phyloP scores from a whole-genome alignment of 1,140 invertebrate species.

The Zaprionus camerounensis region DNA sequence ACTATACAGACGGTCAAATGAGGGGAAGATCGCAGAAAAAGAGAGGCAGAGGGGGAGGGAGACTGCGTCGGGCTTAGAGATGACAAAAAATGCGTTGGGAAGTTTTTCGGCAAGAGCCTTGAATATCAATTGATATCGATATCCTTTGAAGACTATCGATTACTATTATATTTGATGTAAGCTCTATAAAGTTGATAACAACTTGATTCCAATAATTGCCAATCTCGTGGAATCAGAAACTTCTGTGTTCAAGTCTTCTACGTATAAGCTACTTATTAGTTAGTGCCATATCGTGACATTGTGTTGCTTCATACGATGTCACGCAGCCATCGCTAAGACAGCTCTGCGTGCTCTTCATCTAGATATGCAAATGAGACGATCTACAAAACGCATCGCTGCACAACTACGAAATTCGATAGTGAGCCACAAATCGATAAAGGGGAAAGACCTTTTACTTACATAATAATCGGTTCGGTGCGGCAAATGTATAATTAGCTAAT shows the following conservation, averaged over 20 bases:
- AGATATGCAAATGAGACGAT: constrained; percentile 61
- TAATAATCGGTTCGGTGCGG: constrained; percentile 17
- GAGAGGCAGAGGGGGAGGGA: not conserved
- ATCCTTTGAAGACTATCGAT: not conserved
- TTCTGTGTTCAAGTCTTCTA: too few species aligned
- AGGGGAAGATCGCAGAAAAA: not conserved
- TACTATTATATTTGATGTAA: not conserved
- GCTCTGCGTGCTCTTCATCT: constrained; percentile 6
- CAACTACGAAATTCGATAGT: not conserved
- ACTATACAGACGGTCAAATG: not conserved
- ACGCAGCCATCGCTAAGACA: constrained; percentile 15
- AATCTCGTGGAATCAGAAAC: too few species aligned
- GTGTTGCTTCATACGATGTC: too few species aligned
- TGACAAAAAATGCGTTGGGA: not conserved
- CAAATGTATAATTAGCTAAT: constrained; percentile 48
- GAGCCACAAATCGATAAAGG: not conserved
- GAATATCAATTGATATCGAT: not conserved
- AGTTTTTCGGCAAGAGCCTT: not conserved
- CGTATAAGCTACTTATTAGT: too few species aligned
- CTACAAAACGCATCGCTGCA: constrained; percentile 42
- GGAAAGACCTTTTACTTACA: constrained; percentile 23
- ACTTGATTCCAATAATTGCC: too few species aligned
- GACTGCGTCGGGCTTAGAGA: not conserved
- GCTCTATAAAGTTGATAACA: not conserved
- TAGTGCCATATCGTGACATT: too few species aligned